Conservation (phyloP, 1,140 invertebrate species). For the Aphidius gifuensis region DNA sequence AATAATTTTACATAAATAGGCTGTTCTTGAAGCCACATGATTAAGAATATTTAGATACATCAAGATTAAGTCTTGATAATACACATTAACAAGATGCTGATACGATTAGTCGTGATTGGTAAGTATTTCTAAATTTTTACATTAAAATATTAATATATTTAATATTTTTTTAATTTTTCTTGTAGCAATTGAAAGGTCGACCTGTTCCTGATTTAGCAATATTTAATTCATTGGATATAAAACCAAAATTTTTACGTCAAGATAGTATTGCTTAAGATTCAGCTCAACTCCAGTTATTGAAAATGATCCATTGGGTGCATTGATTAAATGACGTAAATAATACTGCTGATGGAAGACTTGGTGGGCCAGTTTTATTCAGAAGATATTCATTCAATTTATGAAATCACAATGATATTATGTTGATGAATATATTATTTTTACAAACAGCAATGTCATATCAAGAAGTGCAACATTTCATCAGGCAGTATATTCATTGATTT, state of each 20-base stretch:
- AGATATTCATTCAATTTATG: conserved; percentile 32
- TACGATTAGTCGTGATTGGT: conserved; percentile 47
- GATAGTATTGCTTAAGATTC: conserved; percentile 52
- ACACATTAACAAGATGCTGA: conserved; percentile 52
- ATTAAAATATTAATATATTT: conserved; percentile 1
- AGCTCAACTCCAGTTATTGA: conserved; percentile 74
- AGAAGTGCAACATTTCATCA: conserved; percentile 52
- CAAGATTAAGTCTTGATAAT: conserved; percentile 51
- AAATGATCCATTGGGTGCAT: conserved; percentile 86
- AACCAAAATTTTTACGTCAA: conserved; percentile 46
- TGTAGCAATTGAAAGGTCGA: conserved; percentile 47
- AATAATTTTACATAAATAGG: conserved; percentile 44
- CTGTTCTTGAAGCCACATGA: conserved; percentile 83
- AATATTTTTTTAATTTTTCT: conserved; percentile 20
- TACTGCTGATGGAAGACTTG: conserved; percentile 45
- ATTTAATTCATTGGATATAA: conserved; percentile 46
- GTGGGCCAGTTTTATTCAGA: conserved; percentile 53
- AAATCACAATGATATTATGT: not conserved
- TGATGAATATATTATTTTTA: not conserved
- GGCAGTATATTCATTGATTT: conserved; percentile 47
- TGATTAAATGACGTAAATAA: conserved; percentile 59
- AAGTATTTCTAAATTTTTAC: conserved; percentile 25
- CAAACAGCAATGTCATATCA: conserved; percentile 42
- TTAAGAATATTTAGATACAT: conserved; percentile 46
- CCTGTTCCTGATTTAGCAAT: conserved; percentile 51